These are phyloP conservation scores for Lerista edwardsae DNA, from an alignment of 2,797 vertebrate genomes.

Conservation along the genomic window DNA sequence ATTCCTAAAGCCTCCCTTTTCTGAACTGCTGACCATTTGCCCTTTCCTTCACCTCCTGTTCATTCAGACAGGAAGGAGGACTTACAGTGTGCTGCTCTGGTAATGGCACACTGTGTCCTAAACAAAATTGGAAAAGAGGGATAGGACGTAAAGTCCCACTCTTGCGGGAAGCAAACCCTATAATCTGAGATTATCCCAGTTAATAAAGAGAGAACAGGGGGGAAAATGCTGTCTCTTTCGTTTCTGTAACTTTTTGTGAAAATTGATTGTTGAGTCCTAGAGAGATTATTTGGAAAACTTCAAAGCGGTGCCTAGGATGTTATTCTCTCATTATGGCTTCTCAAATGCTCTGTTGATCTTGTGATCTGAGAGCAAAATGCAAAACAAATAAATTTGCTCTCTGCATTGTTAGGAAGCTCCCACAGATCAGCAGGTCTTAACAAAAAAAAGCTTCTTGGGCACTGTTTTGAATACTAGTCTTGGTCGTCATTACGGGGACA, in stretches of 20 bases:
- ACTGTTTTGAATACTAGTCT: conserved; percentile 17
- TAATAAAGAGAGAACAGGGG: not conserved
- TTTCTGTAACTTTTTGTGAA: conserved; percentile 37
- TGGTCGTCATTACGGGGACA: not conserved
- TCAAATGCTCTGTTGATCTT: conserved; percentile 59
- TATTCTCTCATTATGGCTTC: conserved; percentile 44
- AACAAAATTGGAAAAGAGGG: not conserved
- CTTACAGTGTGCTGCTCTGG: not conserved
- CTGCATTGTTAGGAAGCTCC: conserved; percentile 52
- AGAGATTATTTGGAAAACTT: conserved; percentile 34
- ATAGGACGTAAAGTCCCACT: conserved; percentile 12
- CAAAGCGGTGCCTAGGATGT: conserved; percentile 6
- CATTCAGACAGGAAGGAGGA: conserved; percentile 20
- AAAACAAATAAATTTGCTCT: conserved; percentile 66
- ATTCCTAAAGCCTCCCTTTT: not conserved
- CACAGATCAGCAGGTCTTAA: conserved; percentile 17
- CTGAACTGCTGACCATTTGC: not conserved
- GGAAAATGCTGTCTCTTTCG: not conserved
- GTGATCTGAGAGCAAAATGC: conserved; percentile 61
- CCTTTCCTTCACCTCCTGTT: not conserved
- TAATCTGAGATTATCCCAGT: conserved; percentile 46
- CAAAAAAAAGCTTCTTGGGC: conserved; percentile 8
- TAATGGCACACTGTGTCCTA: not conserved
- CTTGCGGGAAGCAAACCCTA: conserved; percentile 1
- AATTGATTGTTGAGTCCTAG: not conserved